phyloP scores from a whole-genome alignment of 2,797 vertebrate genomes.

The Gymnodraco acuticeps region DNA sequence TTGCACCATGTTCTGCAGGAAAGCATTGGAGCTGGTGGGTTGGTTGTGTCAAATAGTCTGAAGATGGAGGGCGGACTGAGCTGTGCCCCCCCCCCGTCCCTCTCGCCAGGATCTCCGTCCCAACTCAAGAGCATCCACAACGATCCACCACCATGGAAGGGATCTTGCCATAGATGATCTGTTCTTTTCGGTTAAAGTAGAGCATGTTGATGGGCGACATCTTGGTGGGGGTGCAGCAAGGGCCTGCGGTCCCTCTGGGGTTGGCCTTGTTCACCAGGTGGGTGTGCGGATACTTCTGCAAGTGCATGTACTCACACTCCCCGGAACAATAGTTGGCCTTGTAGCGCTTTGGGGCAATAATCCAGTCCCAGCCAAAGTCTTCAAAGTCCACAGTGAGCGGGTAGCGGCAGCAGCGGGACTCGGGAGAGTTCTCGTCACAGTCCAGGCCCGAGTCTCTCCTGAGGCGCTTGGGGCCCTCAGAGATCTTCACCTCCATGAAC shows the following conservation, averaged over 20 bases:
- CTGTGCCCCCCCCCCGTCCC: constrained; percentile 34
- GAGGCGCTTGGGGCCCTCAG: constrained; percentile 90
- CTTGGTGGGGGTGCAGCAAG: constrained; percentile 97
- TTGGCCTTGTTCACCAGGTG: constrained; percentile 97
- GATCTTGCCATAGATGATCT: constrained; percentile 98
- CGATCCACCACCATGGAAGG: constrained; percentile 98
- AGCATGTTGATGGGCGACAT: constrained; percentile 99
- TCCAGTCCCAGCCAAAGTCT: constrained; percentile 97
- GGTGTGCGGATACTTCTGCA: constrained; percentile 97
- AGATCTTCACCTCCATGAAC: constrained; percentile 96
- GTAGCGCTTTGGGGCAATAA: constrained; percentile 98
- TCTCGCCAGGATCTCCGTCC: constrained; percentile 19
- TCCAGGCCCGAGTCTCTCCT: constrained; percentile 93
- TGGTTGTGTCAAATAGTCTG: constrained; percentile 77
- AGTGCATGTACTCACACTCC: constrained; percentile 96
- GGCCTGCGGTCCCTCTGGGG: constrained; percentile 92
- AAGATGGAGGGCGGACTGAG: constrained; percentile 42
- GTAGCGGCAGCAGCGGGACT: constrained; percentile 95
- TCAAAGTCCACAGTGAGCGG: constrained; percentile 97
- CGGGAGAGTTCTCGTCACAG: constrained; percentile 94
- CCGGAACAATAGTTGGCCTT: constrained; percentile 98
- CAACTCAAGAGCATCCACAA: constrained; percentile 94
- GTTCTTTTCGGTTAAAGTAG: constrained; percentile 95
- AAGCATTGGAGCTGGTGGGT: constrained; percentile 85
- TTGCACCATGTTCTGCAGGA: constrained; percentile 87